Conservation (phyloP, 2,113 vertebrate species). For the Bombycilla garrulus region DNA sequence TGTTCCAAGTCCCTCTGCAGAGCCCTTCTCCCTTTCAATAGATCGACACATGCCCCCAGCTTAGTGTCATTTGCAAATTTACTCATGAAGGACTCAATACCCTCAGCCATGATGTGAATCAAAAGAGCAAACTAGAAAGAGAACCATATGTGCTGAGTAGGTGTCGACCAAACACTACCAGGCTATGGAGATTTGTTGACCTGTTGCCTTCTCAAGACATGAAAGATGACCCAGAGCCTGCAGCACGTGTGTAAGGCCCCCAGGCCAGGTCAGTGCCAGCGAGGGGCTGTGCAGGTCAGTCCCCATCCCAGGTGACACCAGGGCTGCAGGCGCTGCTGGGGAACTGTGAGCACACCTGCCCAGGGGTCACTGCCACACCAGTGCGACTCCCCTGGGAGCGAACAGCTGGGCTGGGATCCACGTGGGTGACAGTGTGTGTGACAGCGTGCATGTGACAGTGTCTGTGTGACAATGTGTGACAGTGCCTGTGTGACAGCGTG, state of each 20-base stretch:
- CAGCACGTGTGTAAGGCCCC: accelerated
- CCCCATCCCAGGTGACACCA: accelerated
- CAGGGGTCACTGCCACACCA: neutral
- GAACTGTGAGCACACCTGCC: neutral
- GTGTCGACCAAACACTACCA: neutral
- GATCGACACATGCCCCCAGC: no score
- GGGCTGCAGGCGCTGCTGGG: accelerated
- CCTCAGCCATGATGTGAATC: no score
- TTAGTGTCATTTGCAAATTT: no score
- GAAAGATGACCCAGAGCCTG: neutral
- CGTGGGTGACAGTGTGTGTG: accelerated
- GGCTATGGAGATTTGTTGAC: neutral
- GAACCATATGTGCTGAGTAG: accelerated
- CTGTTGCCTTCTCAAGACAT: neutral
- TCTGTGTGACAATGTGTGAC: neutral
- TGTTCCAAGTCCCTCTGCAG: no score
- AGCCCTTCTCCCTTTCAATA: no score
- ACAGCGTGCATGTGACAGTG: no score
- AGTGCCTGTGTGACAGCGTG: accelerated
- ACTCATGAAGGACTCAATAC: no score
- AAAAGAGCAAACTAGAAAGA: neutral
- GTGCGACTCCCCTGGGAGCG: accelerated
- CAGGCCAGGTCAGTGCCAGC: accelerated
- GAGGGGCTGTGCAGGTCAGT: neutral
- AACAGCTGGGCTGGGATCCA: neutral